These are phyloP conservation scores for Ctenoplectra terminalis DNA, from an alignment of 1,140 invertebrate species.

Conservation along the genomic window DNA sequence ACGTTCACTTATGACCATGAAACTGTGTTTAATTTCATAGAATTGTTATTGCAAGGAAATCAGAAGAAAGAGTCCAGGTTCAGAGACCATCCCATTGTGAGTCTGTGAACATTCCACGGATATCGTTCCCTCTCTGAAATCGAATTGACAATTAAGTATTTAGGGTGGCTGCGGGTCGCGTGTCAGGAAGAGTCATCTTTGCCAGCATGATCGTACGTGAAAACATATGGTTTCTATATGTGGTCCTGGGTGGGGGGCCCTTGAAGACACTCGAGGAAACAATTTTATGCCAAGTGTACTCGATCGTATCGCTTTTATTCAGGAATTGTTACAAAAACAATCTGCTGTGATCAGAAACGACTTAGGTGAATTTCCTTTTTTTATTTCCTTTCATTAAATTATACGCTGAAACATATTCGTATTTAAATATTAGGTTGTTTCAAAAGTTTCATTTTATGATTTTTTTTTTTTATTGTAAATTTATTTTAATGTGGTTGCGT, in stretches of 20 bases:
- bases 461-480: too few relatives aligned
- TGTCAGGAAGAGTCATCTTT: slow-evolving; percentile 73
- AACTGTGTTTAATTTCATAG: not conserved
- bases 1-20: not conserved
- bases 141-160: slow-evolving; percentile 52
- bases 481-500: too few relatives aligned
- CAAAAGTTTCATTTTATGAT: too few relatives aligned
- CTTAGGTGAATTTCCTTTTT: too few relatives aligned
- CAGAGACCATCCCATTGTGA: not conserved
- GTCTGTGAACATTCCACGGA: slow-evolving; percentile 43
- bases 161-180: slow-evolving; percentile 73
- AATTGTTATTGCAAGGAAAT: not conserved
- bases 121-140: slow-evolving; percentile 35
- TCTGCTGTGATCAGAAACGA: too few relatives aligned
- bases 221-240: slow-evolving; percentile 74
- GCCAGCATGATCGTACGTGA: slow-evolving; percentile 68
- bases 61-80: not conserved
- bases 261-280: slow-evolving; percentile 42
- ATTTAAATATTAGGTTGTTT: too few relatives aligned
- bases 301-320: slow-evolving; percentile 14
- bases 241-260: slow-evolving; percentile 37
- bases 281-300: slow-evolving; percentile 15
- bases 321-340: not conserved
- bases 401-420: too few relatives aligned
- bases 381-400: too few relatives aligned